Conservation (phyloP, 2,113 vertebrate species). For the Microcebus murinus region DNA sequence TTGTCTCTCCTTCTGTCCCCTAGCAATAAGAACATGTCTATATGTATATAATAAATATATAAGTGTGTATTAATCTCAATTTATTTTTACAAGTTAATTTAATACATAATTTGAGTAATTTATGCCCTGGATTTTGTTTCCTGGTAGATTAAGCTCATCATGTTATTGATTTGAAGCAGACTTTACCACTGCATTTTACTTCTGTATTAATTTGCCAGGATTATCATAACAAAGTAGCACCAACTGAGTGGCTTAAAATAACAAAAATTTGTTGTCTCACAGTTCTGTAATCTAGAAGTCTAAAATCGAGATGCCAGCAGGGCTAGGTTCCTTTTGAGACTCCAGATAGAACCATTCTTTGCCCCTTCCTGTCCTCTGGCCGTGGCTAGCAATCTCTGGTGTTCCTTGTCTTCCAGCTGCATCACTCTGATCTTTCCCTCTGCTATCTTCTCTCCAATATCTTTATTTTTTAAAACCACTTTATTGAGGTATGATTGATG, state of each 20-base stretch:
- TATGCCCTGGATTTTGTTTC: background rate
- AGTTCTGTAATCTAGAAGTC: background rate
- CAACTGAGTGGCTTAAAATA: background rate
- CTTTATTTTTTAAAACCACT: background rate
- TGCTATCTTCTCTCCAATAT: too few relatives aligned
- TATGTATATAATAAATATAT: background rate
- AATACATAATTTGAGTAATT: background rate
- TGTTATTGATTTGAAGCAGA: background rate
- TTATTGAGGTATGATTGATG: background rate
- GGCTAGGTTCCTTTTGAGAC: background rate
- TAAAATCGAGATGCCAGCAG: background rate
- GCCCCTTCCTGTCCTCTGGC: background rate
- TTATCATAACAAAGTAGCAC: background rate
- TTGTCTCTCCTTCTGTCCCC: background rate
- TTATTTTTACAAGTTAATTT: background rate
- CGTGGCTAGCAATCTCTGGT: background rate
- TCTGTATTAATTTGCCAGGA: background rate
- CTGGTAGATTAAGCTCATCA: background rate
- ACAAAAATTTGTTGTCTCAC: background rate
- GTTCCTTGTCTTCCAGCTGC: background rate
- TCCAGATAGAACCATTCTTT: background rate
- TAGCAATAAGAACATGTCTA: background rate
- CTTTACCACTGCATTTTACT: background rate
- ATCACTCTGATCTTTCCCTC: background rate
- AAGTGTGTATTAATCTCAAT: background rate